Evolutionary conservation across 53 echinoderm and acorn worm species (phyloP), one percentile per base, ranked within the genome.

Genomic region (Antedon mediterranea): DNA sequence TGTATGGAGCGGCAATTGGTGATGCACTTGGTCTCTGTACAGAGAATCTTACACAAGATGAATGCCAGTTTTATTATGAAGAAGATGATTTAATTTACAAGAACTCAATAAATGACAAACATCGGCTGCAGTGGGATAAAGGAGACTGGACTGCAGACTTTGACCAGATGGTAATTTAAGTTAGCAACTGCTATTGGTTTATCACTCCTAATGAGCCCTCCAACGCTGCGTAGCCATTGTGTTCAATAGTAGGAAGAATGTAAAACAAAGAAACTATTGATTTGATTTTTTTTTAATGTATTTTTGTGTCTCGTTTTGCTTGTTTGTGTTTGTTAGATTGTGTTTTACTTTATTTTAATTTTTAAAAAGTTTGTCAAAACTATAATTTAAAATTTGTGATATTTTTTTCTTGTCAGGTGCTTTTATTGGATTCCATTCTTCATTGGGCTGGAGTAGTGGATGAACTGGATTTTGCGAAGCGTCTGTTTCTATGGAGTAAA

Each of bases 391-490:
- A 72, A 4, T 7, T 30, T 7, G 72, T 76, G 43, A 0, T 43
- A 4, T 34, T 34, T 57, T 77, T 23, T 29, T 71, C 72, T 28
- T 70, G n/a, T n/a, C n/a, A 92, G 92, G 86, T 82, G 3, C 70
- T 92, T 72, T 84, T 89, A 31, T 76, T 92, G 31, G 92, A 92
- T 73, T 92, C 92, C 26, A 83, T 92, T 3, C 76, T 92, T 0
- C 88, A 86, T 74, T 92, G 92, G 92, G 92, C 92, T 30, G 92
- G 92, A 77, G 92, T 92, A 7, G 88, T 92, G 8, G 92, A 92
- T 75, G 92, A 92, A 81, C 71, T 92, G 31, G 92, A 92, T 75
- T 92, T 92, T 89, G 92, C 92, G 29, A 88, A 89, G 81, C 43
- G 89, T 3, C 84, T 92, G 34, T 83, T 37, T 34, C 84, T 89